phyloP scores from a whole-genome alignment of 2,797 vertebrate genomes.

The Scarus forsteni region DNA sequence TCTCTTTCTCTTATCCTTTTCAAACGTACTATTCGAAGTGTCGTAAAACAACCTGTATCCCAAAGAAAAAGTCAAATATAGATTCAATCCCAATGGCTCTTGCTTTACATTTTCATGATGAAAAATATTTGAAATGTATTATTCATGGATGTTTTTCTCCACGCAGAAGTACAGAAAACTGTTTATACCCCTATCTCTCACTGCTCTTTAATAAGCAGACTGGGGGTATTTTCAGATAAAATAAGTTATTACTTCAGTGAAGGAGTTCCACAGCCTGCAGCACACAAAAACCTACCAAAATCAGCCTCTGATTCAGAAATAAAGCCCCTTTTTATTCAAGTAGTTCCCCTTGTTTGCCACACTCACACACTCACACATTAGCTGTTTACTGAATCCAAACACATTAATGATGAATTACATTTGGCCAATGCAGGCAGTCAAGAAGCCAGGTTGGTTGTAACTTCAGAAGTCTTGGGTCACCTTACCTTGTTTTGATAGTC shows the following conservation, averaged over 20 bases:
- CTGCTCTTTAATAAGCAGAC: conserved; percentile 1
- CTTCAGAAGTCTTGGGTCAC: conserved; percentile 71
- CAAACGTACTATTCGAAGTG: not conserved
- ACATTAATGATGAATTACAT: conserved; percentile 71
- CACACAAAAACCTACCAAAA: not conserved
- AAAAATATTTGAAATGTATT: not conserved
- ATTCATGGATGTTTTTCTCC: conserved; percentile 1
- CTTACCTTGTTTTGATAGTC: conserved; percentile 86
- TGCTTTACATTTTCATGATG: not conserved
- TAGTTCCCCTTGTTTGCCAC: not conserved
- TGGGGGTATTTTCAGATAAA: conserved; percentile 12
- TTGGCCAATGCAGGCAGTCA: conserved; percentile 39
- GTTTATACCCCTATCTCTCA: not conserved
- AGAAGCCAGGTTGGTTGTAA: conserved; percentile 67
- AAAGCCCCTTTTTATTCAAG: not conserved
- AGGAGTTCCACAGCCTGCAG: not conserved
- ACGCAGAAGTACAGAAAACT: not conserved
- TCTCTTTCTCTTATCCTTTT: too few relatives aligned
- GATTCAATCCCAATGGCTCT: not conserved
- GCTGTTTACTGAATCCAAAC: conserved; percentile 45
- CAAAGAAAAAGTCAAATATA: not conserved
- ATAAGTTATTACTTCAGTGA: not conserved
- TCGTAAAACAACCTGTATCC: not conserved
- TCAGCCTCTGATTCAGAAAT: not conserved
- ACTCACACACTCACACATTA: conserved; percentile 23